Percentiles rank a stretch among this genome's conserved stretches.
phyloP scores from a whole-genome alignment of 2,113 vertebrate species.

The Megatriorchis doriae region DNA sequence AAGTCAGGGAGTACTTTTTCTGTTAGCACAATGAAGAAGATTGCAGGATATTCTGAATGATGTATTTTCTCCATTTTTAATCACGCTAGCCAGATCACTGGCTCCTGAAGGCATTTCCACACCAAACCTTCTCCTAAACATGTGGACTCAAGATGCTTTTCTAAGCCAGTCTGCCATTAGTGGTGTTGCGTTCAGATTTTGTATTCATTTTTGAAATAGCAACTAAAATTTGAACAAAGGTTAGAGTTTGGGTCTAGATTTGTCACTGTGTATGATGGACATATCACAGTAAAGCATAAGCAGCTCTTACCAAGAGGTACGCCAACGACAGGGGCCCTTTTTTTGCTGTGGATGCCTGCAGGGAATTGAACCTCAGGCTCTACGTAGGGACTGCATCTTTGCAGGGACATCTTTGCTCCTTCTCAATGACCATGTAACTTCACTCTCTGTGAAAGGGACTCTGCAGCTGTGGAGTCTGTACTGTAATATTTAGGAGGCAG shows the following conservation, averaged over 20 bases:
- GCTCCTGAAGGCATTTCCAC: neutral
- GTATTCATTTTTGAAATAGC: neutral
- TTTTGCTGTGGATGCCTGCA: neutral
- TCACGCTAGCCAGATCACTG: neutral
- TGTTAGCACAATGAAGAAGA: neutral
- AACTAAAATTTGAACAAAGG: neutral
- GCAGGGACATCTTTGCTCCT: neutral
- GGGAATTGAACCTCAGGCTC: neutral
- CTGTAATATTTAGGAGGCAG: neutral
- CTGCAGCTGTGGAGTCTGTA: neutral
- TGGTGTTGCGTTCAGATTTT: neutral
- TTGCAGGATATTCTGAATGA: neutral
- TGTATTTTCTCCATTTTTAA: neutral
- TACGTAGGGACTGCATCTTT: neutral
- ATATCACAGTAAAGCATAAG: neutral
- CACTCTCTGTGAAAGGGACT: neutral
- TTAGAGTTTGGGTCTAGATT: neutral
- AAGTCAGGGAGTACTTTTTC: neutral
- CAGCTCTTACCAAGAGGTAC: neutral
- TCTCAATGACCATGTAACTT: neutral
- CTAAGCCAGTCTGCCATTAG: neutral
- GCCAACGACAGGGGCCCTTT: fast-evolving
- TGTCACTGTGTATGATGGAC: neutral
- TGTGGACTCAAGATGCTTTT: neutral
- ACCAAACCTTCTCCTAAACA: neutral